Percentiles rank a stretch among this genome's conserved stretches.
These are phyloP conservation scores for Nannoperca australis DNA, from an alignment of 2,797 vertebrate genomes.

Conservation along the genomic window DNA sequence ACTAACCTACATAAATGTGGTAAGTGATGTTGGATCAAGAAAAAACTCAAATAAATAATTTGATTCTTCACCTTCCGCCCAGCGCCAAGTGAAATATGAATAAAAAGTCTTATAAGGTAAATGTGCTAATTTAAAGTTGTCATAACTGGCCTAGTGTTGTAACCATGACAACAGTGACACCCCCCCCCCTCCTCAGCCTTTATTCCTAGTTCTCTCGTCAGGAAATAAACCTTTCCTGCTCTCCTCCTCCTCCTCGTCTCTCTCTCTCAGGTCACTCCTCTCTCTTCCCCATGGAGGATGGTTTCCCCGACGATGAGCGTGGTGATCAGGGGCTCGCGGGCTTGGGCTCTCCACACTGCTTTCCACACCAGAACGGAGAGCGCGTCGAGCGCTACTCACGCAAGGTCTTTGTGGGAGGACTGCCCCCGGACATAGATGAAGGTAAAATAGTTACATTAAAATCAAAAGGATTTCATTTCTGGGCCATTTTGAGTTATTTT, in stretches of 20 bases:
- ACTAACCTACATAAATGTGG: neutral
- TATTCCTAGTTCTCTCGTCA: neutral
- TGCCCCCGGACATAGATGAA: conserved; percentile 99
- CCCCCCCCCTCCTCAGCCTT: neutral
- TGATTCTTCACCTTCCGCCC: neutral
- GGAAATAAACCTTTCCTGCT: conserved; percentile 26
- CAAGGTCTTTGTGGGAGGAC: conserved; percentile 97
- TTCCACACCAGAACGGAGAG: conserved; percentile 98
- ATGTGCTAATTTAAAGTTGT: conserved; percentile 6
- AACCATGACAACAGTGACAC: neutral
- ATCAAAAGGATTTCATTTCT: neutral
- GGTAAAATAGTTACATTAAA: conserved; percentile 78
- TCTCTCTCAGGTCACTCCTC: conserved; percentile 93
- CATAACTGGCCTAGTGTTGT: neutral
- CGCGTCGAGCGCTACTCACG: conserved; percentile 98
- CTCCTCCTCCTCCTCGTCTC: conserved; percentile 1
- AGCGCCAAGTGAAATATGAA: neutral
- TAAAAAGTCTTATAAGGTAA: neutral
- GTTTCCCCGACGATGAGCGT: conserved; percentile 96
- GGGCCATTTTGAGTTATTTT: conserved; percentile 4
- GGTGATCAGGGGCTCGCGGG: conserved; percentile 94
- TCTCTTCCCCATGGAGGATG: conserved; percentile 99
- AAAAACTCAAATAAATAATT: neutral
- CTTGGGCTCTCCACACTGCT: conserved; percentile 96
- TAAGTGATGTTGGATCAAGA: conserved; percentile 1